These are phyloP conservation scores for Ameiurus melas DNA, from an alignment of 2,113 vertebrate species.

Conservation along the genomic window DNA sequence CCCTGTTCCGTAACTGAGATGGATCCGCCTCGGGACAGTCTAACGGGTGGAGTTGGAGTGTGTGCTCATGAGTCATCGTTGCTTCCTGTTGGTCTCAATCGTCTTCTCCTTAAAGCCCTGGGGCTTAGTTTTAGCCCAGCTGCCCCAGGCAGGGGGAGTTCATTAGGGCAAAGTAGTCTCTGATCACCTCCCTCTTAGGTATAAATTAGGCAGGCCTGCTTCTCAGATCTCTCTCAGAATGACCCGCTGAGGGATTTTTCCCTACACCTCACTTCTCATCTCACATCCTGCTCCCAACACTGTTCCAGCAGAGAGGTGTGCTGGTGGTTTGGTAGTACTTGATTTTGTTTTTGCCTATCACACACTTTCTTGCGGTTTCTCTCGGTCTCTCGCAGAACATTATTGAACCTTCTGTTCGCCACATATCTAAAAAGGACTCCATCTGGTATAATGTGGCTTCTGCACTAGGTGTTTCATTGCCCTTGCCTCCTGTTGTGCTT, in stretches of 20 bases:
- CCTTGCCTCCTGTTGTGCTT: constrained; percentile 26
- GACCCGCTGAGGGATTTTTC: constrained; percentile 42
- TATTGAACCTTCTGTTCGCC: background rate
- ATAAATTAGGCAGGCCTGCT: constrained; percentile 64
- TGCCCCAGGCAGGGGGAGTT: constrained; percentile 47
- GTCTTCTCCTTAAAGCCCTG: constrained; percentile 10
- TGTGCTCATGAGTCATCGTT: background rate
- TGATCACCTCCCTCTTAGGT: constrained; percentile 66
- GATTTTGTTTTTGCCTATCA: background rate
- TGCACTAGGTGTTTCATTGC: constrained; percentile 1
- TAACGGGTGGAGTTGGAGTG: constrained; percentile 6
- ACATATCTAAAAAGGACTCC: background rate
- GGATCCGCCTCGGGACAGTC: background rate
- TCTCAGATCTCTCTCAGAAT: constrained; percentile 60
- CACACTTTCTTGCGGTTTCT: background rate
- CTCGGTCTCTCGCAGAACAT: constrained; percentile 43
- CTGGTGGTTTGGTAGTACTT: background rate
- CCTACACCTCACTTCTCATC: constrained; percentile 22
- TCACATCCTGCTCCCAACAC: constrained; percentile 7
- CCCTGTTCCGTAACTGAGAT: background rate
- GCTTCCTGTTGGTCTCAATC: constrained; percentile 10
- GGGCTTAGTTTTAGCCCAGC: constrained; percentile 23
- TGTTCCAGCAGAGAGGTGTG: background rate
- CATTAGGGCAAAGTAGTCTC: constrained; percentile 64
- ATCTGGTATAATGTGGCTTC: constrained; percentile 11